Evolutionary conservation across 2,888 invertebrate genomes (phyloP), one percentile per base, ranked within the genome.

Genomic region (Heliconius hortense): DNA sequence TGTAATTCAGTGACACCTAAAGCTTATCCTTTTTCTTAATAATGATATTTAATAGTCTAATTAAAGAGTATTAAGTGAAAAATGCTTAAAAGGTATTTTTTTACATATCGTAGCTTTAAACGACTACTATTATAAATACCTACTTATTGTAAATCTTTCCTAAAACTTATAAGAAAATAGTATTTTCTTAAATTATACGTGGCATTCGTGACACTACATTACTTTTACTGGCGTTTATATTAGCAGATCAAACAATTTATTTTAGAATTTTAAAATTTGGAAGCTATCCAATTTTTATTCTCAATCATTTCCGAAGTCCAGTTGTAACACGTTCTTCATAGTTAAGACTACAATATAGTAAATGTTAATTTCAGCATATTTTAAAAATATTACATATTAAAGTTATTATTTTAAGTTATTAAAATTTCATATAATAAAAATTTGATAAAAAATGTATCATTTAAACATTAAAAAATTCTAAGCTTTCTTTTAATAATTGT

Each of bases 221-320:
- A 86, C 83, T 84, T 86, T 86, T 83, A 82, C 85, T 91, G 89
- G 87, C 90, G 89, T 84, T 83, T 85, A 83, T 80, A 80, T 84
- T 76, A 59, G 21, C 83, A 84, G 81, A 84, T 85, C 86, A 88
- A 84, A 86, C 86, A 86, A 86, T 92, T 90, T 92, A 93, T 92
- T 92, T 93, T 91, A 87, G 90, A 89, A 88, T 89, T 89, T 89
- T 89, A 88, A 88, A 89, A 87, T 92, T 78, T 93, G 93, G 93
- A 89, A 80, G 78, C 43, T 78, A 81, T 92, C 93, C 93, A 93
- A 93, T 90, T 90, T 88, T 90, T 90, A 86, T 88, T 83, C 83
- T 79, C 76, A 79, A 84, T 82, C 85, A 83, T 86, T 90, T 90
- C 88, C 88, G 84, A 83, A 86, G 87, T 87, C 79, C 78, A 82